Conservation (phyloP, 2,113 vertebrate species). For the Paracanthobrama guichenoti region DNA sequence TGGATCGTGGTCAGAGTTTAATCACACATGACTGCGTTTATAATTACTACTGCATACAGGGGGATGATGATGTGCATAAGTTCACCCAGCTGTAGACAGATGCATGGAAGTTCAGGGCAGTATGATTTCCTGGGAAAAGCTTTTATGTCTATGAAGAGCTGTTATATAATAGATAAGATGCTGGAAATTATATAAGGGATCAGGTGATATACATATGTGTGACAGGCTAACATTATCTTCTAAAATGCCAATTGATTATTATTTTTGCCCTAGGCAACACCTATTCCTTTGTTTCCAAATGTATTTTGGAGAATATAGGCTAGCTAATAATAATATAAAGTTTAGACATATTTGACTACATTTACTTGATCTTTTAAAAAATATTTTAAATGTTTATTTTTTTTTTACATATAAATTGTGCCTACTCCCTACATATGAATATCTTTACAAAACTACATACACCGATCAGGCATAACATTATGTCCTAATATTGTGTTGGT, state of each 20-base stretch:
- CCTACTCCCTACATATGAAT: no score
- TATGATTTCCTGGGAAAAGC: constrained; percentile 22
- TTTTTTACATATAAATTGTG: no score
- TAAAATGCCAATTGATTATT: neutral
- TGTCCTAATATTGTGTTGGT: no score
- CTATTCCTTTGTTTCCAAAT: neutral
- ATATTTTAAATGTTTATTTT: no score
- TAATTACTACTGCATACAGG: neutral
- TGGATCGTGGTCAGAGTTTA: neutral
- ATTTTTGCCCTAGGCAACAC: neutral
- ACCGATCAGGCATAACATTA: no score
- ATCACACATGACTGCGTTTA: neutral
- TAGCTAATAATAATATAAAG: neutral
- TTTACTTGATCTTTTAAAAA: no score
- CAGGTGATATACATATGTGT: neutral
- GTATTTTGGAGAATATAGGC: neutral
- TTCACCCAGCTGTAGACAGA: neutral
- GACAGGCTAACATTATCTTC: neutral
- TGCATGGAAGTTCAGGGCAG: neutral
- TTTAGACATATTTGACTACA: neutral
- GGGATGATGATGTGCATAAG: neutral
- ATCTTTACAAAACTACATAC: no score
- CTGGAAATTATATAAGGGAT: constrained; percentile 10
- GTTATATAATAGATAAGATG: constrained; percentile 36
- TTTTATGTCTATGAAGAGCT: neutral